Conservation (phyloP, 2,113 vertebrate genomes). For the Apodemus speciosus region DNA sequence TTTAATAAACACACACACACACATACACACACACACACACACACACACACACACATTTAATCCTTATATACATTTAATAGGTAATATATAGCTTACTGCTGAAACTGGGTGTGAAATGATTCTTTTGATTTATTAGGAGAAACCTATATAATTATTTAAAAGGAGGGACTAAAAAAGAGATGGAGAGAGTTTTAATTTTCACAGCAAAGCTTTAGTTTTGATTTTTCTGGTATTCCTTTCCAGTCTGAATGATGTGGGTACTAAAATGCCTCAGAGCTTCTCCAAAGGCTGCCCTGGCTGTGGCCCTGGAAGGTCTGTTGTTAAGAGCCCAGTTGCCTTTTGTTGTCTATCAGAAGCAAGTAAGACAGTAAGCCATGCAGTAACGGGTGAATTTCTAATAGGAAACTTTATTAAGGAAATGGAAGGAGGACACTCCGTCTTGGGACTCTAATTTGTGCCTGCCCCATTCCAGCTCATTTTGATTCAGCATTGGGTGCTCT, state of each 20-base stretch:
- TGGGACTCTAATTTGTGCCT: neutral
- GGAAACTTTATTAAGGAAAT: neutral
- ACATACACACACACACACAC: neutral
- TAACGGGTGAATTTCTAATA: neutral
- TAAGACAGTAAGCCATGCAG: neutral
- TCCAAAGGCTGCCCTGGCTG: neutral
- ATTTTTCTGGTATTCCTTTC: neutral
- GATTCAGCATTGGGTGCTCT: constrained; percentile 27
- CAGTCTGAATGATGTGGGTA: neutral
- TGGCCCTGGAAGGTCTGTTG: neutral
- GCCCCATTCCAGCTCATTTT: constrained; percentile 3
- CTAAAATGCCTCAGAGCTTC: neutral
- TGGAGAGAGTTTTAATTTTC: constrained; percentile 3
- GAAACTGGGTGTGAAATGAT: constrained; percentile 2
- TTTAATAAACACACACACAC: neutral
- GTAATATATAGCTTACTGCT: neutral
- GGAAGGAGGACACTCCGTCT: neutral
- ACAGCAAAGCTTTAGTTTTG: neutral
- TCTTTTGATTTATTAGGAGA: constrained; percentile 24
- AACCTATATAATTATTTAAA: neutral
- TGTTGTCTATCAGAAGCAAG: neutral
- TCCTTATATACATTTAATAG: no score
- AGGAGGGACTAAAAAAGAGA: constrained; percentile 17
- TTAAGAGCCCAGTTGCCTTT: neutral
- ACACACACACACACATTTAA: neutral